phyloP scores from a whole-genome alignment of 2,888 invertebrate species.

The Autographa pulchrina region DNA sequence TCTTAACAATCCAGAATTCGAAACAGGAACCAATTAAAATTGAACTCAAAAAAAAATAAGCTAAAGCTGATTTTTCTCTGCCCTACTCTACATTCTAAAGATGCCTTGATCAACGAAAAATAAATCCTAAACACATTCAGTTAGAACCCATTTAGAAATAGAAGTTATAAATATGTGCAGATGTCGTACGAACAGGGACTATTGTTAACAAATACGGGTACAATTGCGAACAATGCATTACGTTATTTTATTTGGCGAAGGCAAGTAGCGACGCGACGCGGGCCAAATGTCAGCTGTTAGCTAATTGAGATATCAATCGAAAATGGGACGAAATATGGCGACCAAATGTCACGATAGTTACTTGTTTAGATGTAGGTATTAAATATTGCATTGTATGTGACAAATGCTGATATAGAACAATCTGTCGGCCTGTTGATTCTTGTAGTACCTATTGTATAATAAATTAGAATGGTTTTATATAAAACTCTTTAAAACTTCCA shows the following conservation, averaged over 20 bases:
- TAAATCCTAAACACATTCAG: constrained; percentile 26
- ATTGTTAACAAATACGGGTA: constrained; percentile 87
- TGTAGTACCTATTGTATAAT: too few relatives aligned
- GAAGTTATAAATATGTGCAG: constrained; percentile 55
- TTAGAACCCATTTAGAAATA: constrained; percentile 37
- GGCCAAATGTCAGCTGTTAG: constrained; percentile 85
- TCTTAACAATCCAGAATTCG: constrained; percentile 68
- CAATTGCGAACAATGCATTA: constrained; percentile 84
- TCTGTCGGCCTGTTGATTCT: not conserved
- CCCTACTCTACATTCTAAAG: not conserved
- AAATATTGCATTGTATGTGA: not conserved
- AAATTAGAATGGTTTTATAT: too few relatives aligned
- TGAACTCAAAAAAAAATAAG: constrained; percentile 13
- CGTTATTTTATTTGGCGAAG: constrained; percentile 83
- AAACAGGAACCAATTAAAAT: constrained; percentile 37
- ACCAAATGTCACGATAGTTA: constrained; percentile 60
- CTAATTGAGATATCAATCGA: constrained; percentile 80
- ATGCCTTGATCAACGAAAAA: constrained; percentile 34
- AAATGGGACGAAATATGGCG: constrained; percentile 67
- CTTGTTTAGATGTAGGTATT: constrained; percentile 9
- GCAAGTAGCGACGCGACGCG: constrained; percentile 69
- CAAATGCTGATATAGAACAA: not conserved
- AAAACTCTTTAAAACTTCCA: too few relatives aligned
- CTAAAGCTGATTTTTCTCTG: constrained; percentile 21
- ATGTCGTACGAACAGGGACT: constrained; percentile 80